These are phyloP conservation scores for Lumbricus terrestris DNA, from an alignment of 2,888 invertebrate species.

Conservation along the genomic window DNA sequence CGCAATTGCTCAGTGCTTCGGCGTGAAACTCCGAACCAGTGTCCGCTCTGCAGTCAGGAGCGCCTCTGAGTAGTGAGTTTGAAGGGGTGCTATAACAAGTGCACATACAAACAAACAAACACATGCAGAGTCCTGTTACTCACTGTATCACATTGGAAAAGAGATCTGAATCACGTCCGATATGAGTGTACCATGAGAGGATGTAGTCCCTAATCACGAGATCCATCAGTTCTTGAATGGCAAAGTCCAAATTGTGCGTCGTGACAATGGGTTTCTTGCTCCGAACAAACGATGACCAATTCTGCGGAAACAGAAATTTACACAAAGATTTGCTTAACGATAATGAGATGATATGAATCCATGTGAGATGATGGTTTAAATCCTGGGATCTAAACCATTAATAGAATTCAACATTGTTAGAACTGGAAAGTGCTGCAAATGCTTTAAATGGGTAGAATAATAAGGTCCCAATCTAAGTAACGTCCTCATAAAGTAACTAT, in stretches of 20 bases:
- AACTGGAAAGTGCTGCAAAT: neutral
- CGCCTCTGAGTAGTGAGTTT: too few species aligned
- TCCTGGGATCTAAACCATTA: too few species aligned
- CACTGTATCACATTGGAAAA: slow-evolving; percentile 52
- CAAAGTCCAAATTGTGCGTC: slow-evolving; percentile 77
- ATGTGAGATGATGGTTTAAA: too few species aligned
- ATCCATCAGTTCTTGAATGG: slow-evolving; percentile 79
- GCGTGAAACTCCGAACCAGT: too few species aligned
- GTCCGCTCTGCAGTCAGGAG: too few species aligned
- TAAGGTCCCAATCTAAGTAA: too few species aligned
- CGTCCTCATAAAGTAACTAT: too few species aligned
- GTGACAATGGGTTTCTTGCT: slow-evolving; percentile 43
- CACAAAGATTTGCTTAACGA: neutral
- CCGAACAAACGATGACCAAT: neutral
- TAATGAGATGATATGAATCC: too few species aligned
- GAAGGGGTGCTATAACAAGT: too few species aligned
- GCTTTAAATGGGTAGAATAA: neutral
- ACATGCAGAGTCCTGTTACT: too few species aligned
- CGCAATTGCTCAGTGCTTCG: too few species aligned
- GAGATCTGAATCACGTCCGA: slow-evolving; percentile 70
- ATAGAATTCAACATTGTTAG: neutral
- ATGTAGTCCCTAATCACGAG: slow-evolving; percentile 78
- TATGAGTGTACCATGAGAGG: slow-evolving; percentile 72
- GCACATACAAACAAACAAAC: too few species aligned
- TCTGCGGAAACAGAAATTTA: slow-evolving; percentile 17